phyloP scores from a whole-genome alignment of 2,797 vertebrate genomes.

The Eulemur rubriventer region DNA sequence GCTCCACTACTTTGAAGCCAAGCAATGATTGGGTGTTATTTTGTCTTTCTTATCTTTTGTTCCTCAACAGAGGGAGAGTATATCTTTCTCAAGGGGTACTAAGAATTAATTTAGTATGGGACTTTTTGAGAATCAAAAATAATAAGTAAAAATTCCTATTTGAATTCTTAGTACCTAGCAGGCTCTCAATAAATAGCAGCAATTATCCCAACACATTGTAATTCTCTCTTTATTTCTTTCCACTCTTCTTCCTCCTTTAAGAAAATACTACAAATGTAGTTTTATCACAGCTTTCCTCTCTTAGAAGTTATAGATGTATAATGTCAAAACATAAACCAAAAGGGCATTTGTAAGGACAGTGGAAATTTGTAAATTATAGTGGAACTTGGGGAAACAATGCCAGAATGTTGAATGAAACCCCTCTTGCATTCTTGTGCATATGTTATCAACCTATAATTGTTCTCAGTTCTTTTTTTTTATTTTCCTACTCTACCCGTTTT shows the following conservation, averaged over 20 bases:
- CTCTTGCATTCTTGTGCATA: neutral
- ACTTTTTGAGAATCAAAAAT: neutral
- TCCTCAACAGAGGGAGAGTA: neutral
- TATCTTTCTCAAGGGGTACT: neutral
- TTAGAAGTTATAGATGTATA: neutral
- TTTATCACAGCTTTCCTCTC: neutral
- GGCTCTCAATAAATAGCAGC: neutral
- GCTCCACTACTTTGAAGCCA: neutral
- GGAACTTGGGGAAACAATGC: neutral
- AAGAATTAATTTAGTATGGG: neutral
- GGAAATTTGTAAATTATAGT: neutral
- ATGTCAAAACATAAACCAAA: neutral
- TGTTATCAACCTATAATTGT: neutral
- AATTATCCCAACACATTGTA: neutral
- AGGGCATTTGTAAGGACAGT: neutral
- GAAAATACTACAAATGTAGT: neutral
- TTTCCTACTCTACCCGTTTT: neutral
- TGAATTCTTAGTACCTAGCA: neutral
- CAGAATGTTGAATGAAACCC: neutral
- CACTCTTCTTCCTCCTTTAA: neutral
- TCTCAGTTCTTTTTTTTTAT: neutral
- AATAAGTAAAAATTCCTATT: neutral
- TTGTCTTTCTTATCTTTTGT: constrained; percentile 1
- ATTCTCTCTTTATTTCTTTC: neutral
- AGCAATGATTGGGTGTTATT: neutral